Evolutionary conservation across 2,888 invertebrate species (phyloP).

Genomic region (Melieria crassipennis): DNA sequence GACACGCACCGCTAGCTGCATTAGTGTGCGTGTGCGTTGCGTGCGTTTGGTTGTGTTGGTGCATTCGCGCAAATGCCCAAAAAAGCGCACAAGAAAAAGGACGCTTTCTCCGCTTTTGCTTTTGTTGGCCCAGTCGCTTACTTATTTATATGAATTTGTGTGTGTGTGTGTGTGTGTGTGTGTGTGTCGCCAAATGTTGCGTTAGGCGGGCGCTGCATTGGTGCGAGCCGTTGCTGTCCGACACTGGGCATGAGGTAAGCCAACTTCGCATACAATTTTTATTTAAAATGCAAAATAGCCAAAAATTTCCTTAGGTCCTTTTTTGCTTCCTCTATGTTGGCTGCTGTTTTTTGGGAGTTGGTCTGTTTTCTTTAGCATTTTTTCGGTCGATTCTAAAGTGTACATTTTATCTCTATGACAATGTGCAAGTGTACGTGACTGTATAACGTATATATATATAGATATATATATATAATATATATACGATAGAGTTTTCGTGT

Average conservation of each 20-base stretch:
- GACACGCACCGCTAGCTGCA: background rate
- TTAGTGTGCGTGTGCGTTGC: background rate
- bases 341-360: background rate
- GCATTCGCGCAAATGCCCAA: constrained; percentile 15
- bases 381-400: too few species aligned
- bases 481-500: too few species aligned
- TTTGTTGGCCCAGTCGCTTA: background rate
- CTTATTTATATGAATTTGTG: background rate
- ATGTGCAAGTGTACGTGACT: too few species aligned
- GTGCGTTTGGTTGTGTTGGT: background rate
- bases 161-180: constrained; percentile 17
- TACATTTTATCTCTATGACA: too few species aligned
- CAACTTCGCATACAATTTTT: constrained; percentile 24
- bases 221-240: too few species aligned
- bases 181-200: background rate
- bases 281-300: constrained; percentile 28
- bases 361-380: background rate
- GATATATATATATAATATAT: too few species aligned
- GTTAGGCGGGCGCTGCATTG: too few species aligned
- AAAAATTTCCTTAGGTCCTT: constrained; percentile 30
- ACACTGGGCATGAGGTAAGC: background rate
- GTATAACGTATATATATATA: too few species aligned
- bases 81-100: constrained; percentile 29
- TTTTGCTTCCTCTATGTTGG: constrained; percentile 15
- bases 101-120: constrained; percentile 27